Percentiles rank a stretch among this genome's conserved stretches.
These are phyloP conservation scores for Platynereis dumerilii DNA, from an alignment of 2,888 invertebrate species.

Conservation along the genomic window DNA sequence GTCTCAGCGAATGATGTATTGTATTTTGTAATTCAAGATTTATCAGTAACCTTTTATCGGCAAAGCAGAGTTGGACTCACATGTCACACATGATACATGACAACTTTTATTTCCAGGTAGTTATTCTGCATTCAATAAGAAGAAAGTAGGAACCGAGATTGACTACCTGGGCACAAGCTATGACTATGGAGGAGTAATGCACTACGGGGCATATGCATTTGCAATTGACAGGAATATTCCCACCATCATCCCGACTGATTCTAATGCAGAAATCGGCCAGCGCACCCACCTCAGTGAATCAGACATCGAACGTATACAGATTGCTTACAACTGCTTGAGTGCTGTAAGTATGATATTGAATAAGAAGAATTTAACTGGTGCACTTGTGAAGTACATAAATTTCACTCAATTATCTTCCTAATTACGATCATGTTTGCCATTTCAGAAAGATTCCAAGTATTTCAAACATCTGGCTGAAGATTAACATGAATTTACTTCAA, in stretches of 20 bases:
- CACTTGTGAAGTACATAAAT: too few species aligned
- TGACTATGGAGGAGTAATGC: constrained; percentile 81
- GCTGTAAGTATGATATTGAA: not conserved
- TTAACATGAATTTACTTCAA: too few species aligned
- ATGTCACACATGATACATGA: too few species aligned
- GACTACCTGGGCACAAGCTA: constrained; percentile 71
- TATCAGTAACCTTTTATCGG: too few species aligned
- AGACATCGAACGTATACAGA: constrained; percentile 62
- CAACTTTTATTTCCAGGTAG: not conserved
- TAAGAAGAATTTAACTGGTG: too few species aligned
- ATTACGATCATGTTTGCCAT: not conserved
- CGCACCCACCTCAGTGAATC: constrained; percentile 58
- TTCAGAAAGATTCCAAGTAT: constrained; percentile 8
- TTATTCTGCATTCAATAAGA: constrained; percentile 52
- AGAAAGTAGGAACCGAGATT: constrained; percentile 45
- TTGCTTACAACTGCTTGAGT: constrained; percentile 58
- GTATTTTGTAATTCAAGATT: too few species aligned
- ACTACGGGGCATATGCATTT: constrained; percentile 70
- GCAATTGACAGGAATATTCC: constrained; percentile 52
- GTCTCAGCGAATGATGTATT: too few species aligned
- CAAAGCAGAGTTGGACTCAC: too few species aligned
- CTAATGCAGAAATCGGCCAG: constrained; percentile 68
- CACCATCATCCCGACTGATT: constrained; percentile 64
- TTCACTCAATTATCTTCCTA: too few species aligned
- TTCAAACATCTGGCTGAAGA: constrained; percentile 5